Base-by-base conservation (phyloP, 2,797 vertebrate species). In the Melopsittacus undulatus region DNA sequence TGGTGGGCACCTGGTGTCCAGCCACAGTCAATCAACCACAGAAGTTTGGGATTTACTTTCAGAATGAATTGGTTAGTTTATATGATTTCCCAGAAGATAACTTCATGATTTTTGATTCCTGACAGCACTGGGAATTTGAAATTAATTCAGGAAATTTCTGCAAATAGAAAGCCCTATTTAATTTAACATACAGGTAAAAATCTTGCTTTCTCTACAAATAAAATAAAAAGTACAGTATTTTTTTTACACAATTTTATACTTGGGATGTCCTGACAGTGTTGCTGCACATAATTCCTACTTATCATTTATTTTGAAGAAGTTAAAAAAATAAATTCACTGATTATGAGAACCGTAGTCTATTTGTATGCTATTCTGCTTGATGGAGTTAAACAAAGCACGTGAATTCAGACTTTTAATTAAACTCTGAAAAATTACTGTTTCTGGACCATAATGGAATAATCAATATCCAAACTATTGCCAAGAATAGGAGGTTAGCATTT, bases 361-460 rank as follows among this genome's bases (percentile, higher is more conserved):
- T 51, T 87, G 10, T 51, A 4, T 61, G 40, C 18, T 77, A 11
- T 63, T 83, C 48, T 61, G 32, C 32, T 70, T 93, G 19, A 63
- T 23, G 10, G 46, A 74, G 9, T 92, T 76, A 86, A 92, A 83
- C 11, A 78, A 67, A 68, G 2, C 34, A 19, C 10, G 18, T 42
- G 7, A 91, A 74, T 57, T 77, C n/a, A 77, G 66, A 66, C 7
- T 68, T 95, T 48, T 83, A 85, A 86, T 84, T 95, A 63, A 95
- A 69, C 16, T 46, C 24, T 59, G n/a, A 91, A 91, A 87, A 83
- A 90, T 38, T 3, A 66, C 17, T 63, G 3, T 67, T 89, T 89
- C 66, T 91, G 46, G 6, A 68, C 4, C 29, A 22, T 48, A 85
- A 87, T 34, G 13, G 38, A 92, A 85, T 68, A 89, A 89, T 85